These are phyloP conservation scores for Agriopis leucophaearia DNA, from an alignment of 2,888 invertebrate genomes.

Conservation along the genomic window DNA sequence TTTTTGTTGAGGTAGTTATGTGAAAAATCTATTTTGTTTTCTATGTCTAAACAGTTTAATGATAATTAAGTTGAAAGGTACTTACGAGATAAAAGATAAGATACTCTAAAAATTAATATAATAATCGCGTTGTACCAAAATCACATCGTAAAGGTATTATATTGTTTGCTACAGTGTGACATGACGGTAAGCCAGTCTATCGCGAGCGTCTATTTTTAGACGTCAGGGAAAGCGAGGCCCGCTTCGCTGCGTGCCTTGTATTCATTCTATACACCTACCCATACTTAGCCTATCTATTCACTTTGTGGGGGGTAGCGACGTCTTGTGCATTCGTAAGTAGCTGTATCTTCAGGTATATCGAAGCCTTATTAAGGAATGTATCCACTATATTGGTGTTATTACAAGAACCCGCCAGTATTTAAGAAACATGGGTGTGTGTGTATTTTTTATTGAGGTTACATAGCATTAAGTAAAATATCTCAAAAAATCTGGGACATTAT, in stretches of 20 bases:
- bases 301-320: constrained; percentile 70
- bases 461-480: no score
- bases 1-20: no score
- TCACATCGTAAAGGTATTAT: not conserved
- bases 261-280: constrained; percentile 58
- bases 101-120: no score
- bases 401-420: no score
- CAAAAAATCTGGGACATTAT: no score
- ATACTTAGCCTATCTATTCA: constrained; percentile 68
- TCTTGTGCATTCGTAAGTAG: constrained; percentile 79
- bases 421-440: no score
- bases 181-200: constrained; percentile 59
- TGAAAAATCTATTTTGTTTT: no score
- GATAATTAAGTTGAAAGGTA: no score
- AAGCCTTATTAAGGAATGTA: constrained; percentile 32
- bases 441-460: no score
- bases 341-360: constrained; percentile 57
- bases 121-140: not conserved
- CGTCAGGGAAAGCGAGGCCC: constrained; percentile 77
- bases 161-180: constrained; percentile 45
- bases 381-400: no score
- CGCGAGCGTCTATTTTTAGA: constrained; percentile 83
- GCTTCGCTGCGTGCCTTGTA: constrained; percentile 72
- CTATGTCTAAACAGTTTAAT: no score
- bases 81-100: no score